Base-by-base conservation (phyloP, 2,888 invertebrate genomes). In the Nymphalis urticae region DNA sequence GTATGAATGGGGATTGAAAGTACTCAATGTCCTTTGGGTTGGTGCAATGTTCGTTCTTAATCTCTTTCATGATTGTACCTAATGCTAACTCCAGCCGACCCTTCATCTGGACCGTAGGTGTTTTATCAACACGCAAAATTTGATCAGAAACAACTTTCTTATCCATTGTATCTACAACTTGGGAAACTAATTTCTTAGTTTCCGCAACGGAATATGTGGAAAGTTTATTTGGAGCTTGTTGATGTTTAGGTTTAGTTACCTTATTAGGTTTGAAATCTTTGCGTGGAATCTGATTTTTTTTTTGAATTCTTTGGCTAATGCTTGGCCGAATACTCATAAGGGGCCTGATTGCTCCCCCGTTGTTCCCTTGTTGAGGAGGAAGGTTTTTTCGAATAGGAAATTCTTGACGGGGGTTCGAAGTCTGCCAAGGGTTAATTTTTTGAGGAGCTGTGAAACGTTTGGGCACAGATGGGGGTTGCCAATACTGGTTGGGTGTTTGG, bases 31-130 rank as follows among this genome's bases (percentile, higher is more conserved):
- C 70, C 1, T 66, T 62, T 17, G 73, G 62, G 7, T 69, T 64
- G 2, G 61, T 36, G 42, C 71, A 72, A 65, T 73, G 76, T 54
- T 73, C 63, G 6, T 70, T 62, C 73, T 79, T 84, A 48, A 89
- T 75, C 42, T 85, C 79, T 77, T 87, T 89, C 66, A 89, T 70
- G 54, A 92, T 80, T 51, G 59, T 67, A 65, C 91, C 90, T 63
- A 92, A 74, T 24, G 86, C 86, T 66, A 89, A 75, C 79, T 90
- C 90, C 68, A 92, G 73, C n/a, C 90, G 85, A 50, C 90, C 89
- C 36, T 72, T 79, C 73, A 87, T 70, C 74, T 83, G 83, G 53
- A 75, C 76, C 50, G 81, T 73, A 3, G 88, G 86, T 66, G 74
- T 75, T 42, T 73, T 70, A 75, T 85, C 81, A 9, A 82, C 75